Percentiles rank a stretch among this genome's conserved stretches.
Evolutionary conservation across 2,888 invertebrate genomes (phyloP).

Genomic region (Oasisia sp.): DNA sequence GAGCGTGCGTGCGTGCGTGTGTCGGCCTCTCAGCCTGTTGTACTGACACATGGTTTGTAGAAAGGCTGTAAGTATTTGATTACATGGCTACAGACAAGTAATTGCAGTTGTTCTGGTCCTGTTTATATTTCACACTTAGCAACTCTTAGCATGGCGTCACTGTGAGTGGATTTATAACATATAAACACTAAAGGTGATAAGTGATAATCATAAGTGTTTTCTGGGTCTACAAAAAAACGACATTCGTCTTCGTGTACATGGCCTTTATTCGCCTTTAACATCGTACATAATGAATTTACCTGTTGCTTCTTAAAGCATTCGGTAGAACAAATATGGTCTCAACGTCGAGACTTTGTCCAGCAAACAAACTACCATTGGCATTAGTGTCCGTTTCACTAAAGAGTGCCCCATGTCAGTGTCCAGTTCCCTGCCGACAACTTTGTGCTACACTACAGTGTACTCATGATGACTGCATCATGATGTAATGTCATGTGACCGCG

Average conservation of each 20-base stretch:
- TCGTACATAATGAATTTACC: neutral
- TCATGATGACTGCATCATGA: neutral
- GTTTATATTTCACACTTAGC: too few species aligned
- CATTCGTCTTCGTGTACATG: neutral
- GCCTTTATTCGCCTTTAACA: constrained; percentile 1
- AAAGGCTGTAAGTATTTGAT: too few species aligned
- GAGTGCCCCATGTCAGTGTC: neutral
- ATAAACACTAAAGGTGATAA: too few species aligned
- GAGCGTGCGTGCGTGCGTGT: too few species aligned
- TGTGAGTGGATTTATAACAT: too few species aligned
- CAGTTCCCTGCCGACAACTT: neutral
- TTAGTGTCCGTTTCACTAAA: neutral
- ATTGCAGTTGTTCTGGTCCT: too few species aligned
- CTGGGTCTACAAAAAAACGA: neutral
- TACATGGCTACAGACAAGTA: too few species aligned
- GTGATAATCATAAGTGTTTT: neutral
- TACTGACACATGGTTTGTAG: too few species aligned
- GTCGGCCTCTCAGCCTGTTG: too few species aligned
- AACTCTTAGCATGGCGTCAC: too few species aligned
- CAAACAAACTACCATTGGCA: neutral
- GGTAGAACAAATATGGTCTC: neutral
- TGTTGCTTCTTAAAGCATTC: neutral
- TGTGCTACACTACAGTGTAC: neutral
- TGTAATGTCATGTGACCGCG: too few species aligned
- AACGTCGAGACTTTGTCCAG: neutral